Conservation (phyloP, 2,888 invertebrate genomes). For the Epirrhoe alternata region DNA sequence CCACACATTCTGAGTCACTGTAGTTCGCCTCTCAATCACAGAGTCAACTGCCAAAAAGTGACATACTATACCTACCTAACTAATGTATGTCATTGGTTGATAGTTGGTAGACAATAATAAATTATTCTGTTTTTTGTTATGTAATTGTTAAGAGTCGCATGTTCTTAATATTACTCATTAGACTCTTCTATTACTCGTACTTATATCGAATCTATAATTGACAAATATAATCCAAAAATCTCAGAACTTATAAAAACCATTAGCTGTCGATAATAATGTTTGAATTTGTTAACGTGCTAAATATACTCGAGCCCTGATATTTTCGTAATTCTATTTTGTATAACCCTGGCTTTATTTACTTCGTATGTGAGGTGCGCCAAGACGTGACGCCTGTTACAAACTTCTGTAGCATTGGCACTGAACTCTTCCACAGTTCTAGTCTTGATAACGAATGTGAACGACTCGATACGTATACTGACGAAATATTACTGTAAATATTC, state of each 20-base stretch:
- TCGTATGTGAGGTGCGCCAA: slow-evolving; percentile 77
- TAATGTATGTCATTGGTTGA: slow-evolving; percentile 12
- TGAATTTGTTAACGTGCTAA: slow-evolving; percentile 48
- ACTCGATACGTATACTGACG: slow-evolving; percentile 51
- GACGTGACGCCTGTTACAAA: slow-evolving; percentile 76
- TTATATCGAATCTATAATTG: neutral
- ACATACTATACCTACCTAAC: slow-evolving; percentile 37
- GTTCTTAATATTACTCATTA: neutral
- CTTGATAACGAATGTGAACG: slow-evolving; percentile 75
- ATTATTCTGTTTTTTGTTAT: neutral
- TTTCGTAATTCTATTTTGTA: slow-evolving; percentile 73
- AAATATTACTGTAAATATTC: slow-evolving; percentile 30
- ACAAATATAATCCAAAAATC: neutral
- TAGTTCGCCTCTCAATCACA: slow-evolving; percentile 63
- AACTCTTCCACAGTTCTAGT: slow-evolving; percentile 76
- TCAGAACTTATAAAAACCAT: slow-evolving; percentile 27
- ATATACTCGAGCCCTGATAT: slow-evolving; percentile 64
- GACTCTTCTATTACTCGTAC: neutral
- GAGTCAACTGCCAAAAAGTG: slow-evolving; percentile 62
- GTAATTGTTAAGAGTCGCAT: neutral
- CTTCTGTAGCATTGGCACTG: slow-evolving; percentile 81
- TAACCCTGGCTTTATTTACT: slow-evolving; percentile 77
- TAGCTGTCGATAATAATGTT: slow-evolving; percentile 52
- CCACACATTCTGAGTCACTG: slow-evolving; percentile 72
- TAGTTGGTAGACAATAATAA: slow-evolving; percentile 12